Conservation (phyloP, 2,888 invertebrate genomes). For the Muschampia plurimacula region DNA sequence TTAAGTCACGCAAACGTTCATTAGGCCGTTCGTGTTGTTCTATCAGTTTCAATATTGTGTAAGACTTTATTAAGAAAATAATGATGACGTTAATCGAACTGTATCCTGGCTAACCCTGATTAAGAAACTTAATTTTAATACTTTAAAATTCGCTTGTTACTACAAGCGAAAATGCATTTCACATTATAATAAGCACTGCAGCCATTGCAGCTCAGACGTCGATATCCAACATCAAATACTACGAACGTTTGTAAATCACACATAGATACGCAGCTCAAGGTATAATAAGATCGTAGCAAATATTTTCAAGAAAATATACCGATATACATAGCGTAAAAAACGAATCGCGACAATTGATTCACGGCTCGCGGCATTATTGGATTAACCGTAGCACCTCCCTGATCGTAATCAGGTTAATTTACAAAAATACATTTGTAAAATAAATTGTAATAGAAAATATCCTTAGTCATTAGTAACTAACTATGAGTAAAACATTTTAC, state of each 20-base stretch:
- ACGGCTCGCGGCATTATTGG: background rate
- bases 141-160: too few species aligned
- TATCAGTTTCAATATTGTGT: too few species aligned
- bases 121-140: too few species aligned
- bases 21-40: background rate
- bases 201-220: too few species aligned
- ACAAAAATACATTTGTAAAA: background rate
- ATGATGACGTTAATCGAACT: too few species aligned
- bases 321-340: background rate
- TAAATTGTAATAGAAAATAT: constrained; percentile 10
- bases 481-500: constrained; percentile 20
- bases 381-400: background rate
- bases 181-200: too few species aligned
- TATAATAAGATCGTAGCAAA: background rate
- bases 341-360: background rate
- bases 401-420: background rate
- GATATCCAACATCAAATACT: too few species aligned
- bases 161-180: too few species aligned
- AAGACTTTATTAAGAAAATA: too few species aligned
- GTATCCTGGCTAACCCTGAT: too few species aligned
- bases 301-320: background rate
- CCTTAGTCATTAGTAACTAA: constrained; percentile 18
- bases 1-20: background rate
- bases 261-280: background rate
- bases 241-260: too few species aligned